Evolutionary conservation across 2,888 invertebrate genomes (phyloP), one percentile per base, ranked within the genome.

Genomic region (Conops quadrifasciatus): DNA sequence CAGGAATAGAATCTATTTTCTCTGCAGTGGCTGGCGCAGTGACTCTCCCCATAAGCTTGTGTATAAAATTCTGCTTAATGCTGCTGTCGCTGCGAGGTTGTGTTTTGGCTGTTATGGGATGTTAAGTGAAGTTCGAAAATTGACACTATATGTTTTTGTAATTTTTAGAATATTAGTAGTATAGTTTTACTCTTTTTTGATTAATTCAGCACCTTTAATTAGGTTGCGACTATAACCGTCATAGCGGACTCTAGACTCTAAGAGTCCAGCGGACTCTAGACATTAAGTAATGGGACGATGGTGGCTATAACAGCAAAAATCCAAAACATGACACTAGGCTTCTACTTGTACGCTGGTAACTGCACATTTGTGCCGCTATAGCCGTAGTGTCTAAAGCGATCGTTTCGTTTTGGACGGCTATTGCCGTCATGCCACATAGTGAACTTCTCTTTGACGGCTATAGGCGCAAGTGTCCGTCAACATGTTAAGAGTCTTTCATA

Each of bases 201-300:
- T 71, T 71, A 71, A 71, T 71, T 71, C 36, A 66, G 70, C 66
- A 71, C 70, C 66, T 71, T 71, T 71, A 65, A 71, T 71, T 66
- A 71, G 66, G 70, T 66, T 71, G 66, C 70, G 66, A 49, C 70
- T 65, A 63, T n/a, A 65, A 70, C 64, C 70, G 64, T 70, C 64
- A 70, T 64, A 58, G 64, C 58, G 65, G n/a, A n/a, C n/a, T n/a
- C n/a, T n/a, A n/a, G n/a, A n/a, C n/a, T n/a, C n/a, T n/a, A n/a
- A n/a, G n/a, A n/a, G n/a, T n/a, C 64, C 70, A 70, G 65, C 59
- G 59, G 65, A 65, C 59, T 71, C 60, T 66, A 59, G 71, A 51
- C 51, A 71, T 60, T 71, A 71, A 13, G 60, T 66, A 71, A 71
- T 71, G 71, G 66, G 65, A 66, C 59, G 70, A 60, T 60, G 69